A percentile compares a stretch with the other conserved stretches of the same genome.
These are phyloP conservation scores for Diacarnus erythraeanus DNA, from an alignment of 37 sponge, comb jelly and placozoan species.

Conservation along the genomic window DNA sequence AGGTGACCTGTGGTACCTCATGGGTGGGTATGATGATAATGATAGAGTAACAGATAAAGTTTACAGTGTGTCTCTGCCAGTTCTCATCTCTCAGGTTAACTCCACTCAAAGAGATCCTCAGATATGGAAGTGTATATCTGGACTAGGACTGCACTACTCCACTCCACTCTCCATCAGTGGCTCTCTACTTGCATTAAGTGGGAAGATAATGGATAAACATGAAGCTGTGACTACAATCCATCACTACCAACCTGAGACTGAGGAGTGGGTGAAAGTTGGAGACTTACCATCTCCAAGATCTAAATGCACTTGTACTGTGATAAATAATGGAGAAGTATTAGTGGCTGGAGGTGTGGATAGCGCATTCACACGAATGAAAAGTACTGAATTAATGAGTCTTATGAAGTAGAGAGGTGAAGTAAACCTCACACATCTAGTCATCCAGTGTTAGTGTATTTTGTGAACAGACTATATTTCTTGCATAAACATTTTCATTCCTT, in stretches of 20 bases:
- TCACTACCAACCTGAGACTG: slow-evolving; percentile 5
- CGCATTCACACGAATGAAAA: too few species aligned
- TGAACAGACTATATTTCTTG: too few species aligned
- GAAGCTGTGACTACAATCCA: not conserved
- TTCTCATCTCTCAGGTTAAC: not conserved
- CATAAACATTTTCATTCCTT: too few species aligned
- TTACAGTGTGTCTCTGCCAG: not conserved
- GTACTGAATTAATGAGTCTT: too few species aligned
- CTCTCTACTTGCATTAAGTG: not conserved
- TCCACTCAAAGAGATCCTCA: not conserved
- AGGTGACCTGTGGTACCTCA: not conserved
- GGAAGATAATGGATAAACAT: not conserved
- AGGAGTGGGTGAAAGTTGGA: slow-evolving; percentile 1
- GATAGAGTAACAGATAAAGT: not conserved
- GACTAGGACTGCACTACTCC: not conserved
- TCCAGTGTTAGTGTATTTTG: too few species aligned
- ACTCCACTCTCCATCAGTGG: not conserved
- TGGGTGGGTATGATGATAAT: not conserved
- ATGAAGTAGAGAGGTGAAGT: too few species aligned
- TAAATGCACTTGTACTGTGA: not conserved
- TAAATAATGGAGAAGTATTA: not conserved
- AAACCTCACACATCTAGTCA: too few species aligned
- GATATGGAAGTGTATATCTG: not conserved
- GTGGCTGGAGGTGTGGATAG: slow-evolving; percentile 13
- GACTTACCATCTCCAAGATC: slow-evolving; percentile 1